Percentiles rank a stretch among this genome's conserved stretches.
These are phyloP conservation scores for Teinopalpus imperialis DNA, from an alignment of 2,888 invertebrate species.

Conservation along the genomic window DNA sequence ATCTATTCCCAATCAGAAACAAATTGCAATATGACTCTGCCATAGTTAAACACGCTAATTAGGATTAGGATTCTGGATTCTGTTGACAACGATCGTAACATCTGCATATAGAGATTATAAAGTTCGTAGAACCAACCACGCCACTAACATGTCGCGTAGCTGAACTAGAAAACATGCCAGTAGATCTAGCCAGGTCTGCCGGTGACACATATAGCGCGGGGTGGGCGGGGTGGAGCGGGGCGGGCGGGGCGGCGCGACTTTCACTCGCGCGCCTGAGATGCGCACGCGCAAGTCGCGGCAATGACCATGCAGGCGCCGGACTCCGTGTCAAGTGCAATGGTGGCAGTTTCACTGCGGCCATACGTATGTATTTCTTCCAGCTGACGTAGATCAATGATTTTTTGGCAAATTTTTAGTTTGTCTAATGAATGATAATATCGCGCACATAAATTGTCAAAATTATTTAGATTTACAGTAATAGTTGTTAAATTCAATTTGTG, in stretches of 20 bases:
- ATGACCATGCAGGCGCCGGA: slow-evolving; percentile 55
- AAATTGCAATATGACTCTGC: no score
- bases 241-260: slow-evolving; percentile 47
- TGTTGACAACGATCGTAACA: no score
- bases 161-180: slow-evolving; percentile 24
- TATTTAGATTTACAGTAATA: no score
- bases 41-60: no score
- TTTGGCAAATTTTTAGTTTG: no score
- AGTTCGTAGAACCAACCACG: not conserved
- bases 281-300: slow-evolving; percentile 45
- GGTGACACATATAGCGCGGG: slow-evolving; percentile 38
- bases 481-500: no score
- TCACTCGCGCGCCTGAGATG: slow-evolving; percentile 61
- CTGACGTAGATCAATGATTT: no score
- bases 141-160: slow-evolving; percentile 15
- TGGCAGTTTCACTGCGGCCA: slow-evolving; percentile 31
- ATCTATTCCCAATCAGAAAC: no score
- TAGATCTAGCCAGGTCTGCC: slow-evolving; percentile 26
- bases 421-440: no score
- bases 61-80: no score
- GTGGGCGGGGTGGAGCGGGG: slow-evolving; percentile 26
- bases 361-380: not conserved
- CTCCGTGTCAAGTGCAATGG: slow-evolving; percentile 62
- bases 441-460: no score
- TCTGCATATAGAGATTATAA: not conserved